Evolutionary conservation across 1,140 invertebrate genomes (phyloP), one percentile per base, ranked within the genome.

Genomic region (Cydia splendana): DNA sequence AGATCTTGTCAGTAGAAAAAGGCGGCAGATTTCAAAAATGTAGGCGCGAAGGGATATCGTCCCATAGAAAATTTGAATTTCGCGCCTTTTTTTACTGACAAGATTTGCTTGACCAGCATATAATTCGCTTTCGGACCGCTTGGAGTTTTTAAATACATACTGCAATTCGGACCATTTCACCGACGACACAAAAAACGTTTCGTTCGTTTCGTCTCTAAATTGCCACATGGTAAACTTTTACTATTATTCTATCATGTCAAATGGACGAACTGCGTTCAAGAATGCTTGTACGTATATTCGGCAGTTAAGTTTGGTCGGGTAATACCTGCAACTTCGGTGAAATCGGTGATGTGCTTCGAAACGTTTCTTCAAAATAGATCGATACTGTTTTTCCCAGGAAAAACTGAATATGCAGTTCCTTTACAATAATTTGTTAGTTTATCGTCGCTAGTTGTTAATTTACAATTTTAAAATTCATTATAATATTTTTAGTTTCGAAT

Each of bases 331-430:
- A 42, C 13, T 71, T 71, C 67, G 34, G 67, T 62, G 6, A 71
- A 10, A 7, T 71, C 67, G 34, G 67, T 62, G 6, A 71, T 18
- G 18, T 71, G 20, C 1, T 6, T 42, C 67, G 10, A 71, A 71
- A 71, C 67, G 67, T 71, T 45, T 82, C 78, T 82, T 87, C 81
- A 85, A 85, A 86, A 86, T 85, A 87, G 80, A 86, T 84, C 82
- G 79, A 85, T 85, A 85, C 30, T 78, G 79, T 79, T 77, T 78
- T 80, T 78, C 67, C 67, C 38, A 71, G 30, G 67, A 71, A 71
- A 71, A 71, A 71, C 67, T 18, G 67, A 71, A 71, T 38, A 71
- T 71, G 67, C 67, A 71, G 67, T 34, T 79, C 38, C 15, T 77
- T 28, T 65, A 18, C 18, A 71, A 2, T 75, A 48, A 42, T 76